Percentiles rank a stretch among this genome's conserved stretches.
These are phyloP conservation scores for Neodontobutis hainanensis DNA, from an alignment of 2,113 vertebrate genomes.

Conservation along the genomic window DNA sequence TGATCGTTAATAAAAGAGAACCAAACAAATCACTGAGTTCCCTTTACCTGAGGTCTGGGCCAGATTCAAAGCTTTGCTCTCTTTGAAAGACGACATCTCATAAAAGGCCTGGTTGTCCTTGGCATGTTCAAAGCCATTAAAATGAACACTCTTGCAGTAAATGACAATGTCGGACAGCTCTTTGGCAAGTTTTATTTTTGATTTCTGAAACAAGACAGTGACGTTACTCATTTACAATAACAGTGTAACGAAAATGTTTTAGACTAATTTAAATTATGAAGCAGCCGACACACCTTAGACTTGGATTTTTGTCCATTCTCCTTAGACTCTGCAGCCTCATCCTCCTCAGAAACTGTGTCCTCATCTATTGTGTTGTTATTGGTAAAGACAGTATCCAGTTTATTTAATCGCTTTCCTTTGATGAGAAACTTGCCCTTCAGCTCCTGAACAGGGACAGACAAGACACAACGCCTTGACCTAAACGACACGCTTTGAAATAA, in stretches of 20 bases:
- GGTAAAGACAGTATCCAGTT: constrained; percentile 76
- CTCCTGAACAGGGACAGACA: constrained; percentile 77
- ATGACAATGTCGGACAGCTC: constrained; percentile 90
- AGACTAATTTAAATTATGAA: constrained; percentile 13
- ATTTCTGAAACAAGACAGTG: constrained; percentile 70
- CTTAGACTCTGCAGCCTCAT: constrained; percentile 89
- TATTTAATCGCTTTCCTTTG: constrained; percentile 93
- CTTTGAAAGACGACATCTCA: constrained; percentile 91
- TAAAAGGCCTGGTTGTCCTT: constrained; percentile 82
- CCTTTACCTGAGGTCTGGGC: constrained; percentile 84
- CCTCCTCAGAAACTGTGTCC: constrained; percentile 91
- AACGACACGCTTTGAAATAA: not conserved
- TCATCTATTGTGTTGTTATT: constrained; percentile 76
- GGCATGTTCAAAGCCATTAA: constrained; percentile 83
- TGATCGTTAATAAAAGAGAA: too few species aligned
- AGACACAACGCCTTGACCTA: not conserved
- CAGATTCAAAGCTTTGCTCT: constrained; percentile 86
- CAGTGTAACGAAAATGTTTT: not conserved
- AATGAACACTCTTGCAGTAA: constrained; percentile 97
- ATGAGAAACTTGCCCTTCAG: constrained; percentile 89
- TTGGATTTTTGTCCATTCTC: constrained; percentile 74
- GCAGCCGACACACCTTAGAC: constrained; percentile 60
- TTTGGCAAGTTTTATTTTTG: constrained; percentile 88
- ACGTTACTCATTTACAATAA: not conserved
- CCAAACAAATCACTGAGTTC: not conserved